Conservation (phyloP, 2,797 vertebrate genomes). For the Chiloscyllium punctatum region DNA sequence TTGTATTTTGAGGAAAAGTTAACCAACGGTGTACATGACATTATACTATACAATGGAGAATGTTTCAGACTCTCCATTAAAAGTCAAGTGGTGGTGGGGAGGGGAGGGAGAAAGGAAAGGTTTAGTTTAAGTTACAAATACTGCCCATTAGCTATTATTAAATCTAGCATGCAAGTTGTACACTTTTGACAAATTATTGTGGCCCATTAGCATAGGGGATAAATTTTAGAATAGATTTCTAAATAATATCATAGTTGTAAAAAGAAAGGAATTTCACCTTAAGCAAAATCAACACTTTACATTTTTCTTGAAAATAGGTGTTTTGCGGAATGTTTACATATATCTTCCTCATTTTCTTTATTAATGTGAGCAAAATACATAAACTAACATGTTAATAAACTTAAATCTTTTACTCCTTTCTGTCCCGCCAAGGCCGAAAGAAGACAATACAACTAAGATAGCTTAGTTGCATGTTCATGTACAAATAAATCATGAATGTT, state of each 20-base stretch:
- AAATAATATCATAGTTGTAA: not conserved
- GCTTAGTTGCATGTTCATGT: not conserved
- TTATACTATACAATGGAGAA: not conserved
- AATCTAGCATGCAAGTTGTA: not conserved
- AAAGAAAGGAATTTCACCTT: not conserved
- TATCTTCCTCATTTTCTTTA: not conserved
- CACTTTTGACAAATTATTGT: not conserved
- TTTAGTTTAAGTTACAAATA: not conserved
- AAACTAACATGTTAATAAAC: not conserved
- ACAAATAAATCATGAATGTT: constrained; percentile 26
- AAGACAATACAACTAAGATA: not conserved
- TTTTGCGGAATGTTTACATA: not conserved
- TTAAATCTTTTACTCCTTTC: not conserved
- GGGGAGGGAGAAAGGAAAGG: not conserved
- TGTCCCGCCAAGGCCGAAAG: not conserved
- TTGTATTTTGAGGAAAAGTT: not conserved
- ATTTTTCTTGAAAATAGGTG: not conserved
- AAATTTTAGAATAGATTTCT: not conserved
- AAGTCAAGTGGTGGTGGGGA: not conserved
- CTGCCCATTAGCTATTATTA: not conserved
- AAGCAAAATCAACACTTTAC: not conserved
- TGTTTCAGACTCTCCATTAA: not conserved
- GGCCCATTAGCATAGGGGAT: too few relatives aligned
- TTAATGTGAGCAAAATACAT: not conserved
- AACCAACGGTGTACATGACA: not conserved